Evolutionary conservation across 2,797 vertebrate species (phyloP).

Genomic region (Benthosema pterotum): DNA sequence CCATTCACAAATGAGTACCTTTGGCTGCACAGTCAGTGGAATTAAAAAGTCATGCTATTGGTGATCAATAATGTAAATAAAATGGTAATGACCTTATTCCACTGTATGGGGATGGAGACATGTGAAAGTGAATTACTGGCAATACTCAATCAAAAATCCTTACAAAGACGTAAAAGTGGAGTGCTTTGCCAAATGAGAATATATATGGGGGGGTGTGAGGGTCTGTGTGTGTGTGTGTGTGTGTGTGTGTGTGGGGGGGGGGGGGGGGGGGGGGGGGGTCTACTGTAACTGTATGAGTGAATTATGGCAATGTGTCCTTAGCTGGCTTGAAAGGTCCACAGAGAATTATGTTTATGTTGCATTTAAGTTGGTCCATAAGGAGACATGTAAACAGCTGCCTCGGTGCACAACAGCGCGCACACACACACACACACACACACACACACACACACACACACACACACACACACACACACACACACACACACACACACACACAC

Average conservation of each 20-base stretch:
- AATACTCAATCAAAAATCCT: constrained; percentile 27
- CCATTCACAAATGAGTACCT: constrained; percentile 47
- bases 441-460: not conserved
- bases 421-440: not conserved
- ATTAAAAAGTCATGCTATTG: constrained; percentile 42
- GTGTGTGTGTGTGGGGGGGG: constrained; percentile 1
- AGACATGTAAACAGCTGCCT: constrained; percentile 20
- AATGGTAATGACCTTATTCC: constrained; percentile 50
- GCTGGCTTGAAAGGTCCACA: constrained; percentile 34
- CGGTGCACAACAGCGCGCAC: not conserved
- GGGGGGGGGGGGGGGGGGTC: too few species aligned
- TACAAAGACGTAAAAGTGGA: constrained; percentile 25
- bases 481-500: constrained; percentile 1
- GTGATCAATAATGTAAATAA: constrained; percentile 66
- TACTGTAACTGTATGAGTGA: constrained; percentile 9
- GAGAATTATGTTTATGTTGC: constrained; percentile 24
- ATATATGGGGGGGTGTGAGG: not conserved
- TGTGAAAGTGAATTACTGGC: constrained; percentile 38
- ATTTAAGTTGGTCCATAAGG: constrained; percentile 30
- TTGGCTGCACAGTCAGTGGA: constrained; percentile 24
- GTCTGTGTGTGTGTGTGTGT: constrained; percentile 3
- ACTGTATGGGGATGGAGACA: constrained; percentile 28
- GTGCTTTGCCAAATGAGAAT: constrained; percentile 16
- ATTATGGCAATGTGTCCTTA: constrained; percentile 25
- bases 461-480: too few species aligned